Evolutionary conservation across 2,797 vertebrate genomes (phyloP), one percentile per base, ranked within the genome.

Genomic region (Pipistrellus pipistrellus): DNA sequence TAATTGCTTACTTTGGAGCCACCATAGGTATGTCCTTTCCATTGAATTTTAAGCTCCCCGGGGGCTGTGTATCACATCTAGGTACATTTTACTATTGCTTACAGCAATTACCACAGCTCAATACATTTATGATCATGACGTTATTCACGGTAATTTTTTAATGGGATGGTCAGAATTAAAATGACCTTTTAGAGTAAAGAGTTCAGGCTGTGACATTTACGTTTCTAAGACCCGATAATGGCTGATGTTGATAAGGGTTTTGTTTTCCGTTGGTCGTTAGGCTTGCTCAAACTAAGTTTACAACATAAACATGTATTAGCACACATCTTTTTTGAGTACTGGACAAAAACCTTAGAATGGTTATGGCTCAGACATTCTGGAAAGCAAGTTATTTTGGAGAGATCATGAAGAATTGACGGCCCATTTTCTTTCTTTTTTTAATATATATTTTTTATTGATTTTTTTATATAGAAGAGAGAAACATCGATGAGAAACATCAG

Each of bases 281-380:
- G 38, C 90, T 93, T 96, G 95, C 86, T 92, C 95, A 77, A 89
- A 88, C 82, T 73, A 92, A 81, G 78, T 90, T 95, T 95, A 90
- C 90, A 0, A 35, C 83, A 94, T 88, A 75, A 44, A n/a, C n/a
- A n/a, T n/a, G 38, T 41, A 44, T 92, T 66, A 7, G 15, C 62
- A 91, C 85, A 86, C 94, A 83, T 92, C 84, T 94, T 96, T 96
- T 87, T 75, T 95, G 69, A 93, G 86, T 87, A 76, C 88, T 91
- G 81, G 87, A 84, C 64, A 87, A 92, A 89, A 94, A 96, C 89
- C 82, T 95, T 87, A 91, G 53, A 84, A 75, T 93, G 88, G 75
- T 6, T 78, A 64, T 48, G 68, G 10, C 73, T 88, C 51, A 90
- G 83, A 23, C 44, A 81, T 59, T 64, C 73, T 83, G 69, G 13